phyloP scores from a whole-genome alignment of 2,888 invertebrate species.

The Spialia ferax region DNA sequence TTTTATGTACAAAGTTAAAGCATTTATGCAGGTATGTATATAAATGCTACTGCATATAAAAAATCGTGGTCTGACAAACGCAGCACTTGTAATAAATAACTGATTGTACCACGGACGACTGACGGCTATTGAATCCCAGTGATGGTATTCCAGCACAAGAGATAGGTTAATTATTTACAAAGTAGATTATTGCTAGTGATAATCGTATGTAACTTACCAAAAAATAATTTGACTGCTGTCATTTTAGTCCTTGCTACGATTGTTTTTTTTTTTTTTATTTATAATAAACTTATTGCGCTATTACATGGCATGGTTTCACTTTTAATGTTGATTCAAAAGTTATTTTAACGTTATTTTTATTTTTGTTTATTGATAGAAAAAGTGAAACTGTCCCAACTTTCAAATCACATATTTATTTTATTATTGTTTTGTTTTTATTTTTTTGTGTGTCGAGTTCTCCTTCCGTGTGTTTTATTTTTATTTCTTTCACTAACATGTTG shows the following conservation, averaged over 20 bases:
- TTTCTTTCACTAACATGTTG: constrained; percentile 66
- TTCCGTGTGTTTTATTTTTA: constrained; percentile 53
- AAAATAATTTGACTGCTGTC: constrained; percentile 40
- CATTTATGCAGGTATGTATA: constrained; percentile 56
- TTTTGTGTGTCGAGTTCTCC: constrained; percentile 44
- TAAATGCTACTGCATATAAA: constrained; percentile 44
- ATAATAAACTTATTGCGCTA: constrained; percentile 34
- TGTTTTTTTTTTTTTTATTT: constrained; percentile 24
- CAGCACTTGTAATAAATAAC: constrained; percentile 49
- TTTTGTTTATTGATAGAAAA: constrained; percentile 42
- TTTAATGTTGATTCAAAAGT: constrained; percentile 39
- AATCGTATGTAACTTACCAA: constrained; percentile 34
- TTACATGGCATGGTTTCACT: constrained; percentile 42
- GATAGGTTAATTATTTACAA: constrained; percentile 25
- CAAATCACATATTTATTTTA: constrained; percentile 51
- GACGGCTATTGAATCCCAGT: constrained; percentile 40
- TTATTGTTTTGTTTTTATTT: too few relatives aligned
- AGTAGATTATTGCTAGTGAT: constrained; percentile 7
- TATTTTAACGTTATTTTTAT: constrained; percentile 30
- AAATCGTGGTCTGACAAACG: constrained; percentile 69
- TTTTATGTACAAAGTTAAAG: constrained; percentile 67
- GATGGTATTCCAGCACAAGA: constrained; percentile 25
- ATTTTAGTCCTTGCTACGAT: constrained; percentile 42
- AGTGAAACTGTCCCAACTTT: constrained; percentile 54
- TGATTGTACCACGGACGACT: constrained; percentile 35